These are phyloP conservation scores for Crioceris asparagi DNA, from an alignment of 2,888 invertebrate species.

Conservation along the genomic window DNA sequence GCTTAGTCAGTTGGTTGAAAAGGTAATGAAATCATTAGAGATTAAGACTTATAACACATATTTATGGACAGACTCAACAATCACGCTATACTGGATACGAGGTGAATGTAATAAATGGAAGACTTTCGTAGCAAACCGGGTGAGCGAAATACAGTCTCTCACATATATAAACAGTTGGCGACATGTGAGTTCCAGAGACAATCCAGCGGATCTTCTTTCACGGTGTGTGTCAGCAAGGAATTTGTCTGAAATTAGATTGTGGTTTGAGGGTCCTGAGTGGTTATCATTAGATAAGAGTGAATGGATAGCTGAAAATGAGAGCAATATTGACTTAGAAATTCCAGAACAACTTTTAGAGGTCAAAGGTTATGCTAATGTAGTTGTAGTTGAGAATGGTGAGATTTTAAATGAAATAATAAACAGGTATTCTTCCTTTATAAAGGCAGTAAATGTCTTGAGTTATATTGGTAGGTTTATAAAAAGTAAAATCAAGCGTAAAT, in stretches of 20 bases:
- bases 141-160: constrained; percentile 8
- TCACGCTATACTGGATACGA: constrained; percentile 10
- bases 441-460: too few species aligned
- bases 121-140: constrained; percentile 12
- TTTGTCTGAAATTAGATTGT: neutral
- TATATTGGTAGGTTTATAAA: too few species aligned
- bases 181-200: constrained; percentile 8
- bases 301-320: neutral
- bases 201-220: constrained; percentile 9
- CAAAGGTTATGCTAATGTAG: too few species aligned
- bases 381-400: too few species aligned
- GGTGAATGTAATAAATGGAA: constrained; percentile 8
- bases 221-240: constrained; percentile 4
- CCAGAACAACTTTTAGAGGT: too few species aligned
- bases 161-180: constrained; percentile 9
- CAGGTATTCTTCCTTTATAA: too few species aligned
- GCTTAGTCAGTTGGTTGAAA: neutral
- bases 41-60: neutral
- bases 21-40: neutral
- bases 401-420: too few species aligned
- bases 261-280: constrained; percentile 8
- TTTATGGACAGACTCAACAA: constrained; percentile 9
- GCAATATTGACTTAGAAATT: too few species aligned
- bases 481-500: too few species aligned
- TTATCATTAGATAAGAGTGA: neutral